phyloP scores from a whole-genome alignment of 2,797 vertebrate genomes.

The Enteromius viviparus region DNA sequence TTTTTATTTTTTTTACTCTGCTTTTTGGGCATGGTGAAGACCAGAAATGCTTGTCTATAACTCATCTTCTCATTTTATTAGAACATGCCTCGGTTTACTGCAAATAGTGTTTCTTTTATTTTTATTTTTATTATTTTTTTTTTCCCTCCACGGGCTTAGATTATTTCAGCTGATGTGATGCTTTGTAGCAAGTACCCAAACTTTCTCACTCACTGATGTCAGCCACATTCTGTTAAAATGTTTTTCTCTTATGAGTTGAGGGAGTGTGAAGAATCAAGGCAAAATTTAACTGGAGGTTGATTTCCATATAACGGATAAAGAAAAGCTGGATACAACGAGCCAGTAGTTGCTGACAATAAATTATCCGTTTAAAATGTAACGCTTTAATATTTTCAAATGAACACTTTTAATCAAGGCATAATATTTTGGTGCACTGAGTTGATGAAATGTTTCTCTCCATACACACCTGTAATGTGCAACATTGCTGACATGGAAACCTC shows the following conservation, averaged over 20 bases:
- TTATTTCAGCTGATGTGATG: neutral
- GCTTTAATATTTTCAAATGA: rapidly evolving
- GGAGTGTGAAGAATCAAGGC: neutral
- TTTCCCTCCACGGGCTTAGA: too few relatives aligned
- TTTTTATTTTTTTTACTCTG: neutral
- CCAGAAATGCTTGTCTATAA: neutral
- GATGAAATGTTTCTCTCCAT: constrained; percentile 16
- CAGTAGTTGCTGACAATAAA: neutral
- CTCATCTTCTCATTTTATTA: neutral
- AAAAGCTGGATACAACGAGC: too few relatives aligned
- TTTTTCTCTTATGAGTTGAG: neutral
- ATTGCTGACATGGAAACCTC: constrained; percentile 73
- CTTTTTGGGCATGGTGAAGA: neutral
- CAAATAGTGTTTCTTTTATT: neutral
- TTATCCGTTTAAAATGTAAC: neutral
- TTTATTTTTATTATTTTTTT: neutral
- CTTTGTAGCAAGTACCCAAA: neutral
- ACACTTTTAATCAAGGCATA: neutral
- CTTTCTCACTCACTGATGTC: neutral
- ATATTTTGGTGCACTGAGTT: neutral
- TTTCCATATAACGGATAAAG: neutral
- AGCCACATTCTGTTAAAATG: neutral
- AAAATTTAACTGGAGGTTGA: too few relatives aligned
- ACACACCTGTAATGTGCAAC: constrained; percentile 60
- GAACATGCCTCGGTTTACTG: neutral